Percentiles rank a stretch among this genome's conserved stretches.
Conservation (phyloP, 2,797 vertebrate genomes). For the Cygnus olor region DNA sequence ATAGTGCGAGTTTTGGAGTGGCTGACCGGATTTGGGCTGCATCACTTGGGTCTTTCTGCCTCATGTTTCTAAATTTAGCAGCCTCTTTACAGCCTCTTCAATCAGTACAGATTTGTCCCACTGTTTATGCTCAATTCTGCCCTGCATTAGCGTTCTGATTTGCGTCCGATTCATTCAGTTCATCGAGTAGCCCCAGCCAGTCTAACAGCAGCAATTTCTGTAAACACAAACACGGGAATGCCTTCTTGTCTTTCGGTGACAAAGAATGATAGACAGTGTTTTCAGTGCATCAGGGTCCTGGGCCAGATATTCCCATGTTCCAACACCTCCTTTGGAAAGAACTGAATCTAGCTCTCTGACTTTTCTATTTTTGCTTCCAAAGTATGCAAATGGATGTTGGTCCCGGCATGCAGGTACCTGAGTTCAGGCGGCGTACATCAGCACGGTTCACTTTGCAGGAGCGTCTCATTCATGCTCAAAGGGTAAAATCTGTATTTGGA, state of each 20-base stretch:
- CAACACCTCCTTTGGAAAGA: neutral
- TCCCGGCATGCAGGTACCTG: neutral
- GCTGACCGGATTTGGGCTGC: neutral
- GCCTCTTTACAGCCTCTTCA: neutral
- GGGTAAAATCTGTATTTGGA: neutral
- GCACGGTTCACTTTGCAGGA: neutral
- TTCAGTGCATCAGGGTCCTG: neutral
- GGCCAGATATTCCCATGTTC: neutral
- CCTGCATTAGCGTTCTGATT: neutral
- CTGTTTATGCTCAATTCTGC: neutral
- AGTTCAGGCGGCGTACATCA: neutral
- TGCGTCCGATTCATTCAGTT: neutral
- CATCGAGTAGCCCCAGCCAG: neutral
- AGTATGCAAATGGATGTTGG: neutral
- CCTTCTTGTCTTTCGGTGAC: neutral
- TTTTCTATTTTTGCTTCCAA: neutral
- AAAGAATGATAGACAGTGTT: neutral
- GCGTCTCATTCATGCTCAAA: neutral
- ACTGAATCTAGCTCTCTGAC: neutral
- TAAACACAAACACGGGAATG: neutral
- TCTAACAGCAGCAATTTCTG: neutral
- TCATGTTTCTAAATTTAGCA: neutral
- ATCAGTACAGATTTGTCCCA: neutral
- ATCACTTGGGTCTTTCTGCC: neutral
- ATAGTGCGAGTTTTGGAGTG: neutral